A percentile compares a stretch with the other conserved stretches of the same genome.
These are phyloP conservation scores for Drosophila insularis DNA, from an alignment of 1,140 invertebrate genomes.

Conservation along the genomic window DNA sequence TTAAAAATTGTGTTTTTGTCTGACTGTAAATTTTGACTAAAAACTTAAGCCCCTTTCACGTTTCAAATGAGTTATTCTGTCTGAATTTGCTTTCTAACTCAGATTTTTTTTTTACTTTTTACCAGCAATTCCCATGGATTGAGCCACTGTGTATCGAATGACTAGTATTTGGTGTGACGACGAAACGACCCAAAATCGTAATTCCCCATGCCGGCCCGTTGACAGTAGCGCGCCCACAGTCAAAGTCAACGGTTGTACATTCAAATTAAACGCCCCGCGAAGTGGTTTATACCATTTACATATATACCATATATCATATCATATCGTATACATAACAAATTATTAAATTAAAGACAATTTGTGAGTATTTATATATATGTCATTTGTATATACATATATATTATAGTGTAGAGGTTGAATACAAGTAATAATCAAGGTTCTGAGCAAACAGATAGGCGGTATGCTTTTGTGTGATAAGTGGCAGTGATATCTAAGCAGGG, in stretches of 20 bases:
- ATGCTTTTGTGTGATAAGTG: conserved; percentile 14
- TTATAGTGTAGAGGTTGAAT: conserved; percentile 25
- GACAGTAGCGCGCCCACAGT: conserved; percentile 70
- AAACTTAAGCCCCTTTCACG: too few species aligned
- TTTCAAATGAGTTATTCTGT: too few species aligned
- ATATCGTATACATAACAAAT: conserved; percentile 42
- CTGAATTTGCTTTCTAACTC: too few species aligned
- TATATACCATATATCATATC: conserved; percentile 37
- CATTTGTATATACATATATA: too few species aligned
- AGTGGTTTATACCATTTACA: conserved; percentile 7
- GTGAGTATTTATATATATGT: conserved; percentile 50
- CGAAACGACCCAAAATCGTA: conserved; percentile 56
- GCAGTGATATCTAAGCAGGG: conserved; percentile 8
- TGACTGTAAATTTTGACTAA: too few species aligned
- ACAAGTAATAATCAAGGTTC: conserved; percentile 20
- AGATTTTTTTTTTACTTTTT: too few species aligned
- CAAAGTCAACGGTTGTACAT: conserved; percentile 58
- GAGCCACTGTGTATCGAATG: too few species aligned
- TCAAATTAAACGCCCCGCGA: conserved; percentile 41
- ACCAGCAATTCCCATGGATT: too few species aligned
- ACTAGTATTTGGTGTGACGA: not conserved
- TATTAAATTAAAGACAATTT: conserved; percentile 79
- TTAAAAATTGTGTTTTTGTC: too few species aligned
- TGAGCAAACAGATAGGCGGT: not conserved
- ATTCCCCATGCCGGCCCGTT: conserved; percentile 29